phyloP scores from a whole-genome alignment of 1,140 invertebrate genomes.

The Meloidogyne hapla region DNA sequence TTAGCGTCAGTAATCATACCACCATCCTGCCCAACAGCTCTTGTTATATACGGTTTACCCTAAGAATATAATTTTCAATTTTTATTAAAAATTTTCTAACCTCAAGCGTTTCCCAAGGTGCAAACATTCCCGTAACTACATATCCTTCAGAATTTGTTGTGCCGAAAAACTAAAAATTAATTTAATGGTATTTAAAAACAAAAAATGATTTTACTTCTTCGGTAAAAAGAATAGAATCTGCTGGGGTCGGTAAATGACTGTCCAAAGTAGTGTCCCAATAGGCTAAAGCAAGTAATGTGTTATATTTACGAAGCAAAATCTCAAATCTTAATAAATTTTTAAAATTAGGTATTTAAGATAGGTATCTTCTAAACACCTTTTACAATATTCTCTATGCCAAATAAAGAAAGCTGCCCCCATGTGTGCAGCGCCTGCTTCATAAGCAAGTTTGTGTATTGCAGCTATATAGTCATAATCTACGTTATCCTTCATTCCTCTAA shows the following conservation, averaged over 20 bases:
- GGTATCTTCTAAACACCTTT: too few relatives aligned
- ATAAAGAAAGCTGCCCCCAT: slow-evolving; percentile 47
- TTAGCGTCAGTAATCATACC: slow-evolving; percentile 31
- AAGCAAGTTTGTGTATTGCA: slow-evolving; percentile 50
- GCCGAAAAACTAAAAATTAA: slow-evolving; percentile 54
- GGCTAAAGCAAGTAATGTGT: slow-evolving; percentile 44
- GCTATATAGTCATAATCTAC: slow-evolving; percentile 60
- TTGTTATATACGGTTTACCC: slow-evolving; percentile 39
- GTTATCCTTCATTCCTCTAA: slow-evolving; percentile 63
- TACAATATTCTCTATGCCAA: slow-evolving; percentile 47
- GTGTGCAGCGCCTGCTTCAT: slow-evolving; percentile 51
- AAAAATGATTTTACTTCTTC: slow-evolving; percentile 33
- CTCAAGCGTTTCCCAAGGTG: slow-evolving; percentile 39
- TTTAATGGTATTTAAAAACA: too few relatives aligned
- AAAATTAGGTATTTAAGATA: too few relatives aligned
- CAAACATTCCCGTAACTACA: slow-evolving; percentile 35
- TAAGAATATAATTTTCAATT: slow-evolving; percentile 27
- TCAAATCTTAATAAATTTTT: slow-evolving; percentile 60
- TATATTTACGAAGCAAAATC: slow-evolving; percentile 50
- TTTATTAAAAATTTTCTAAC: slow-evolving; percentile 14
- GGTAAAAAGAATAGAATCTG: slow-evolving; percentile 63
- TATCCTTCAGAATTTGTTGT: slow-evolving; percentile 48
- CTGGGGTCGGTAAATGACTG: slow-evolving; percentile 54
- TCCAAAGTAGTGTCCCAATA: slow-evolving; percentile 60
- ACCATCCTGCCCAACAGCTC: slow-evolving; percentile 43